Percentiles rank a stretch among this genome's conserved stretches.
These are phyloP conservation scores for Hippocampus zosterae DNA, from an alignment of 2,113 vertebrate genomes.

Conservation along the genomic window DNA sequence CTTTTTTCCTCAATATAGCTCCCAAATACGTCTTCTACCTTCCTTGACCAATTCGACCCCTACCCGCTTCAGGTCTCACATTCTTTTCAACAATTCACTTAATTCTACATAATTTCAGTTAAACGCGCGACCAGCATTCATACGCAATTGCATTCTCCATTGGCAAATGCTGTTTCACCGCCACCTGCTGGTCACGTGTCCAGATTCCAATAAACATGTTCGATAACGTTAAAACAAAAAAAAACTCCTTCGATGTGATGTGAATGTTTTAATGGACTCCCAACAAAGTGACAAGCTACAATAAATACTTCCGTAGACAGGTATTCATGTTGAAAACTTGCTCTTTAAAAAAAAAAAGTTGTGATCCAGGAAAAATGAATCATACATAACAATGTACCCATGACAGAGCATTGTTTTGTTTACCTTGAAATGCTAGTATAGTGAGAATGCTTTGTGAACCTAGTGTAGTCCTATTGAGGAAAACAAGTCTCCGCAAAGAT, in stretches of 20 bases:
- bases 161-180: no score
- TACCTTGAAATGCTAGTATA: constrained; percentile 6
- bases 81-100: no score
- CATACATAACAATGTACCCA: constrained; percentile 21
- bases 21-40: no score
- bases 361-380: constrained; percentile 28
- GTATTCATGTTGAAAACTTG: constrained; percentile 20
- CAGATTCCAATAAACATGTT: no score
- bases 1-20: no score
- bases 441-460: neutral
- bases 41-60: no score
- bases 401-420: constrained; percentile 16
- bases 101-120: no score
- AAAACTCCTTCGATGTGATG: neutral
- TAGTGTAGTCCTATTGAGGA: neutral
- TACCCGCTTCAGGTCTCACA: no score
- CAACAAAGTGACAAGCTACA: neutral
- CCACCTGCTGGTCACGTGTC: no score
- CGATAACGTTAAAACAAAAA: no score
- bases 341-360: constrained; percentile 24
- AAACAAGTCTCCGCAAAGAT: neutral
- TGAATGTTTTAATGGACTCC: neutral
- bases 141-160: no score
- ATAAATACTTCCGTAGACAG: constrained; percentile 4
- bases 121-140: no score